Base-by-base conservation (phyloP, 2,113 vertebrate genomes). In the Chaetops frenatus region DNA sequence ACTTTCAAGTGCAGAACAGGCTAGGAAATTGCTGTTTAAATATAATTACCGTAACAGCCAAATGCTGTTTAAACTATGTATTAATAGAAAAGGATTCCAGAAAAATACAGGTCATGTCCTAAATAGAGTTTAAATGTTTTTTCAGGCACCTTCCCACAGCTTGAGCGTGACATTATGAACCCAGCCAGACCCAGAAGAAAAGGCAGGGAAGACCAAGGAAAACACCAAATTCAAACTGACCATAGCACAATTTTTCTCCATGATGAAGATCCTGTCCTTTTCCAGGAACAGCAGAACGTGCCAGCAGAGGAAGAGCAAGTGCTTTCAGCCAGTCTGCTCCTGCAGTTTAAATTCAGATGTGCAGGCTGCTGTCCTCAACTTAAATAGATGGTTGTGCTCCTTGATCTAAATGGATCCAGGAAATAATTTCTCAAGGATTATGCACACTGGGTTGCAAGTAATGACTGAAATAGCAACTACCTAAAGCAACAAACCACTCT, bases 361-460 rank as follows among this genome's bases (percentile, higher is more conserved):
- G 54, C 57, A 76, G 74, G 47, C 76, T 83, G 64, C 64, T 71
- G 51, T 20, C 74, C 71, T 73, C 56, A 89, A 22, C 60, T 81
- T 45, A 48, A 96, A 92, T 70, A 81, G 5, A 84, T 21, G 36
- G 64, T 18, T 86, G 29, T 60, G 56, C 11, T 95, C 70, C 74
- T 78, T 56, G 31, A 94, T 81, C 91, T 91, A 84, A 89, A 92
- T 33, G 76, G 66, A 87, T 67, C 42, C 89, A 92, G 84, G 89
- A 89, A 96, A 91, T 82, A 61, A 95, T 79, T 87, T 81, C 33
- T 66, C 81, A 69, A 81, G 67, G 81, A 71, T 85, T 81, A 92
- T 64, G 61, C 53, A 72, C 7, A 31, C 40, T 61, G 73, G 91
- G 70, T 82, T 79, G 88, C 42, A 85, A 90, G 81, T 22, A 65